These are phyloP conservation scores for Lethocerus indicus DNA, from an alignment of 1,140 invertebrate genomes.

Conservation along the genomic window DNA sequence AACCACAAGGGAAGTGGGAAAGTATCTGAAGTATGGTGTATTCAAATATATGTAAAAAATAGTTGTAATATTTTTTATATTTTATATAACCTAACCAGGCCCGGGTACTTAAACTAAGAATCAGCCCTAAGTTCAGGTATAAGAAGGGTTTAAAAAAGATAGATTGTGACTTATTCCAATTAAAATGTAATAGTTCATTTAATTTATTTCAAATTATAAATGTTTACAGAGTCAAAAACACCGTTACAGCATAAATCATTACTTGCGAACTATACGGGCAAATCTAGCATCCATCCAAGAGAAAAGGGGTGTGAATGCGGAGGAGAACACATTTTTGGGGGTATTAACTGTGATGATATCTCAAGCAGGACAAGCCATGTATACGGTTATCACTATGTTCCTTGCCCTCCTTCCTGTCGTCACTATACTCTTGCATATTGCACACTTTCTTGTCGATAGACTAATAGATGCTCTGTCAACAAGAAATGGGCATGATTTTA, in stretches of 20 bases:
- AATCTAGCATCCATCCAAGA: conserved; percentile 12
- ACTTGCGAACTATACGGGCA: conserved; percentile 8
- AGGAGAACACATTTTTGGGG: conserved; percentile 14
- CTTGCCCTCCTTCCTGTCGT: conserved; percentile 8
- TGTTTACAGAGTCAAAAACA: no score
- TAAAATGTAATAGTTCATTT: not conserved
- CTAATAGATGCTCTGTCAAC: conserved; percentile 7
- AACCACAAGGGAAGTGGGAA: no score
- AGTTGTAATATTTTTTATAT: no score
- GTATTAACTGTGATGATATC: conserved; percentile 6
- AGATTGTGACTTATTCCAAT: not conserved
- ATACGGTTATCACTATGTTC: conserved; percentile 15
- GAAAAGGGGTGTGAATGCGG: conserved; percentile 6
- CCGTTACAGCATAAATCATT: no score
- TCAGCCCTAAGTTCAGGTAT: not conserved
- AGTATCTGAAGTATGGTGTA: no score
- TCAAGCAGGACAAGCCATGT: conserved; percentile 6
- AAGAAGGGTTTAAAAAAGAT: not conserved
- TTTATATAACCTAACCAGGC: no score
- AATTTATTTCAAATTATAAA: no score
- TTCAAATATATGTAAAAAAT: no score
- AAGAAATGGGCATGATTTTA: conserved; percentile 4
- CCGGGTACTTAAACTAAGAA: no score
- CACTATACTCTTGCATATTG: conserved; percentile 10
- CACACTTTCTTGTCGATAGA: conserved; percentile 9